phyloP scores from a whole-genome alignment of 2,797 vertebrate genomes.

The Rhinoraja longicauda region DNA sequence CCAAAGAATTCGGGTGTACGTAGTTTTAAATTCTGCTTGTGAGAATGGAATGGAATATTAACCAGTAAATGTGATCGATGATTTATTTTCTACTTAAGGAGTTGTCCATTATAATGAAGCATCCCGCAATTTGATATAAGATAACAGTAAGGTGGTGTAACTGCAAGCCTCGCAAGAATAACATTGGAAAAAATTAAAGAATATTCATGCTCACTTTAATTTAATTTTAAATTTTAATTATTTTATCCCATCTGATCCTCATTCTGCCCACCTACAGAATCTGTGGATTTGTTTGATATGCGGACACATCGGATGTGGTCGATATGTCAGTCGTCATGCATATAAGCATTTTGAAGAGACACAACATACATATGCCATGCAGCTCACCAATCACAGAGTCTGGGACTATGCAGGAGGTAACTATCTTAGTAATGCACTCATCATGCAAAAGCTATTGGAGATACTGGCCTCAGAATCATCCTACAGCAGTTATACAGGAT shows the following conservation, averaged over 20 bases:
- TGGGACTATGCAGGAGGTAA: conserved; percentile 98
- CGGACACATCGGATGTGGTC: conserved; percentile 92
- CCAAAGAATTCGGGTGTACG: too few species aligned
- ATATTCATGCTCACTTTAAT: background rate
- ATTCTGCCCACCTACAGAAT: conserved; percentile 64
- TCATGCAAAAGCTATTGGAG: background rate
- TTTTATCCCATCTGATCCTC: background rate
- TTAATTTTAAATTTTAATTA: background rate
- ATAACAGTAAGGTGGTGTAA: too few species aligned
- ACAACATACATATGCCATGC: conserved; percentile 96
- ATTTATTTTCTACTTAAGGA: background rate
- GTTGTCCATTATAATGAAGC: background rate
- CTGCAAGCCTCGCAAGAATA: too few species aligned
- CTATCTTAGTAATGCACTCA: background rate
- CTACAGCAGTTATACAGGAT: background rate
- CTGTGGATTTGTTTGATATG: conserved; percentile 97
- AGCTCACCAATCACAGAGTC: conserved; percentile 93
- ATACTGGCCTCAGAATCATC: background rate
- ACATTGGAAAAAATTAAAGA: background rate
- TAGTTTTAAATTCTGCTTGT: background rate
- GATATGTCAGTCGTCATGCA: conserved; percentile 89
- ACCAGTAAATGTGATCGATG: background rate
- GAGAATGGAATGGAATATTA: background rate
- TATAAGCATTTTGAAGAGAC: conserved; percentile 98
- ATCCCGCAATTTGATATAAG: background rate